Evolutionary conservation across 2,888 invertebrate genomes (phyloP).

Genomic region (Stictocephala bisonia): DNA sequence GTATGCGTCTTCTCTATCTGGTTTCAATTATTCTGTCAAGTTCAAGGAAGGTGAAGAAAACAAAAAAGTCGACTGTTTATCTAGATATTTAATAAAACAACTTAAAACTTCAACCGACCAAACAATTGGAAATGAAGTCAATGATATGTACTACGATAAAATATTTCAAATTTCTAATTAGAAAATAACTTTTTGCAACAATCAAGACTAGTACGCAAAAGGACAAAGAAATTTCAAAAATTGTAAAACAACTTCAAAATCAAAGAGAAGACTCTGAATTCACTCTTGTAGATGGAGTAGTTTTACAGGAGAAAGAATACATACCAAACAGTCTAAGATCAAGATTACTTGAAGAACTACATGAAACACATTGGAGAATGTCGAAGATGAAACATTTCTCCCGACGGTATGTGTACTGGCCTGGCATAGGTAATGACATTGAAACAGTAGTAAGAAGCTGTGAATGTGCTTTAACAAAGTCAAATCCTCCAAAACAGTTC

Average conservation of each 20-base stretch:
- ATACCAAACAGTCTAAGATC: constrained; percentile 51
- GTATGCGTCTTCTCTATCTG: constrained; percentile 49
- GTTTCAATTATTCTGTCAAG: constrained; percentile 49
- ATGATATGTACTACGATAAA: neutral
- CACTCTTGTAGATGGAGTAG: constrained; percentile 37
- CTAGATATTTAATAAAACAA: constrained; percentile 43
- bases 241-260: neutral
- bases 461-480: constrained; percentile 54
- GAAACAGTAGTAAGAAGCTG: constrained; percentile 56
- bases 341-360: constrained; percentile 57
- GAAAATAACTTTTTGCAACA: neutral
- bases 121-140: neutral
- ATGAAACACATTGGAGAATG: constrained; percentile 57
- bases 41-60: constrained; percentile 50
- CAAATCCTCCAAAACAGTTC: constrained; percentile 56
- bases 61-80: constrained; percentile 51
- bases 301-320: constrained; percentile 51
- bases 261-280: neutral
- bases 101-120: neutral
- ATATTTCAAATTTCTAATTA: neutral
- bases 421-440: constrained; percentile 58
- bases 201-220: neutral
- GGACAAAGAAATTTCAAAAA: constrained; percentile 7
- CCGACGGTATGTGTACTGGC: constrained; percentile 59
- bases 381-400: constrained; percentile 59